Conservation (phyloP, 2,888 invertebrate genomes). For the Boloria selene region DNA sequence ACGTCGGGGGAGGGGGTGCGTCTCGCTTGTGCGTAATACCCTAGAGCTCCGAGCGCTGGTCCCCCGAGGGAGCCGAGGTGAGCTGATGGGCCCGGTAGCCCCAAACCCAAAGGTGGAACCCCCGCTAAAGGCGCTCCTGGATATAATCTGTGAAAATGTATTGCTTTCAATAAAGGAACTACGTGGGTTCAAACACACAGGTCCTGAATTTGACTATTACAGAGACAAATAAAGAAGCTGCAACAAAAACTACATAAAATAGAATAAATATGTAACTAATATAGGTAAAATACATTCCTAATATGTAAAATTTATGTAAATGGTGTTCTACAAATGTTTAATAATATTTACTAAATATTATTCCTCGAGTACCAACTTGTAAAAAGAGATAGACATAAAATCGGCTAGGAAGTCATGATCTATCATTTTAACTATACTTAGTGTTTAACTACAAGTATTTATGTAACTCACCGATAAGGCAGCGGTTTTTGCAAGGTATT, state of each 20-base stretch:
- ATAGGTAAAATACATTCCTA: too few relatives aligned
- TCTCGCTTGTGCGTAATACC: constrained; percentile 77
- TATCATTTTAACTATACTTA: background rate
- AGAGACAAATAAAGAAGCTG: too few relatives aligned
- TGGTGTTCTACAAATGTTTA: too few relatives aligned
- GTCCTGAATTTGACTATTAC: too few relatives aligned
- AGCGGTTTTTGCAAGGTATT: constrained; percentile 93
- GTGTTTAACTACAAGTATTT: background rate
- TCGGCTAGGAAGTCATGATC: too few relatives aligned
- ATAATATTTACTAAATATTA: too few relatives aligned
- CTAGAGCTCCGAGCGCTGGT: constrained; percentile 84
- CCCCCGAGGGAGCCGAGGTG: constrained; percentile 86
- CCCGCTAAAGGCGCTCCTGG: constrained; percentile 83
- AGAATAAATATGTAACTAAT: too few relatives aligned
- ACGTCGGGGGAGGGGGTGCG: constrained; percentile 80
- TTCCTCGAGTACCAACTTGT: too few relatives aligned
- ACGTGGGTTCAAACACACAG: too few relatives aligned
- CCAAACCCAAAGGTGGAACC: constrained; percentile 81
- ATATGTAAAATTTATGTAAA: too few relatives aligned
- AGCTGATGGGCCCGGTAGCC: constrained; percentile 86
- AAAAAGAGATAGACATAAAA: background rate
- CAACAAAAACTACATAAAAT: too few relatives aligned
- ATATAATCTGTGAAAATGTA: constrained; percentile 73
- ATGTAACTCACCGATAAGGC: constrained; percentile 84
- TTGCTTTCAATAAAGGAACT: background rate